Base-by-base conservation (phyloP, 2,888 invertebrate species). In the Chromoteleia sp. region DNA sequence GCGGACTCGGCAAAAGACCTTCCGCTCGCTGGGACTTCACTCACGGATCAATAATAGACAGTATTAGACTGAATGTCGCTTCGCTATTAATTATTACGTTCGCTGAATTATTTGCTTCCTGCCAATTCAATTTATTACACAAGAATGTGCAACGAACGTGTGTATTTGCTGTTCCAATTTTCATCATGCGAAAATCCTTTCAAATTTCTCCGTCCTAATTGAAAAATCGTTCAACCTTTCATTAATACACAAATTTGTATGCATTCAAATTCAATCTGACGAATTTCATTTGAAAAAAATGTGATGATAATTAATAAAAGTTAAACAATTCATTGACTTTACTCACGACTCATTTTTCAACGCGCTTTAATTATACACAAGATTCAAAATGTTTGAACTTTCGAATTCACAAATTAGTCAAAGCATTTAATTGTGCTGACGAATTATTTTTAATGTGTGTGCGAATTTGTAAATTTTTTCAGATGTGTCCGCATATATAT, bases 51-150 rank as follows among this genome's bases (percentile, higher is more conserved):
- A 81, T 81, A 75, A 70, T 71, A 67, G 41, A 73, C 65, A 36
- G 63, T 63, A 50, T 65, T 59, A 63, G 76, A 56, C 71, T 45
- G 76, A 59, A 65, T 67, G 70, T 56, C 48, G 45, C 68, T 54
- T 14, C 29, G 12, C 52, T 54, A 81, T 81, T 77, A 81, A 81
- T 77, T 76, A 81, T 81, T 81, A 73, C 73, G 15, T 0, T 10
- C 36, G 30, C 67, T 73, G 48, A 77, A 68, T 73, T 73, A 81
- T 77, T 77, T 48, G 39, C 14, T 36, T 21, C 10, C 25, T 19
- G 58, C 50, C 61, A 65, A 54, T 74, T 15, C 41, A 75, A 52
- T 81, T 75, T 75, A 63, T 75, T 30, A 56, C 41, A 17, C 39
- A n/a, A 25, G 19, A 70, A 50, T 43, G 48, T 39, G 39, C 36